These are phyloP conservation scores for Drosophila ficusphila DNA, from an alignment of 1,140 invertebrate species.

Conservation along the genomic window DNA sequence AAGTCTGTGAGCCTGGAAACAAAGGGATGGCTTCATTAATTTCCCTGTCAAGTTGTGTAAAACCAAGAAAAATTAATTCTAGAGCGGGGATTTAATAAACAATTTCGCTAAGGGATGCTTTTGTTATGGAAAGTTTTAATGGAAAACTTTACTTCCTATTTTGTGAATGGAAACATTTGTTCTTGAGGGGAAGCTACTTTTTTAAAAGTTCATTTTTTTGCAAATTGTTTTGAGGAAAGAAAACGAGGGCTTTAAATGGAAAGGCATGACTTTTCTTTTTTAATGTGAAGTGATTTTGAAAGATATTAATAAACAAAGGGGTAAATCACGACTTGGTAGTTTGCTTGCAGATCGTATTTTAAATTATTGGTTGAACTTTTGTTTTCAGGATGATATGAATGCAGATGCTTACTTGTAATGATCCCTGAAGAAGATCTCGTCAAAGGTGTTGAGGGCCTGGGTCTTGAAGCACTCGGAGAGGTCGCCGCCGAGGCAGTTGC, in stretches of 20 bases:
- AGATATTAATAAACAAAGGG: too few relatives aligned
- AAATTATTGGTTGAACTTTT: not conserved
- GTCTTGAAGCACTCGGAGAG: conserved; percentile 93
- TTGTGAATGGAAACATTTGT: not conserved
- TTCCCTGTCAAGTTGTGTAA: not conserved
- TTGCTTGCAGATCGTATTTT: not conserved
- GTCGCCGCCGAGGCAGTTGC: conserved; percentile 90
- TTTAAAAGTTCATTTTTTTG: not conserved
- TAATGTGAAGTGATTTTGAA: not conserved
- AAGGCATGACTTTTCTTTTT: too few relatives aligned
- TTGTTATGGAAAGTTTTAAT: too few relatives aligned
- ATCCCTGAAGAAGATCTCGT: conserved; percentile 90
- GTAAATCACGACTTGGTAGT: too few relatives aligned
- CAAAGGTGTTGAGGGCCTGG: conserved; percentile 88
- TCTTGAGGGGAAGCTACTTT: not conserved
- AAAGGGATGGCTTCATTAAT: conserved; percentile 1
- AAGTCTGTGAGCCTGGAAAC: conserved; percentile 87
- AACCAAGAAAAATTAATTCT: not conserved
- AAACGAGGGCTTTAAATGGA: too few relatives aligned
- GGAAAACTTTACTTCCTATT: not conserved
- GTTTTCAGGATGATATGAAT: too few relatives aligned
- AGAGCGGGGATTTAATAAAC: too few relatives aligned
- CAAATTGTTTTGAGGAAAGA: not conserved
- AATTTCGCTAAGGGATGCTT: not conserved
- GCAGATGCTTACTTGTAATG: conserved; percentile 85